Evolutionary conservation across 2,113 vertebrate genomes (phyloP).

Genomic region (Cnemophilus loriae): DNA sequence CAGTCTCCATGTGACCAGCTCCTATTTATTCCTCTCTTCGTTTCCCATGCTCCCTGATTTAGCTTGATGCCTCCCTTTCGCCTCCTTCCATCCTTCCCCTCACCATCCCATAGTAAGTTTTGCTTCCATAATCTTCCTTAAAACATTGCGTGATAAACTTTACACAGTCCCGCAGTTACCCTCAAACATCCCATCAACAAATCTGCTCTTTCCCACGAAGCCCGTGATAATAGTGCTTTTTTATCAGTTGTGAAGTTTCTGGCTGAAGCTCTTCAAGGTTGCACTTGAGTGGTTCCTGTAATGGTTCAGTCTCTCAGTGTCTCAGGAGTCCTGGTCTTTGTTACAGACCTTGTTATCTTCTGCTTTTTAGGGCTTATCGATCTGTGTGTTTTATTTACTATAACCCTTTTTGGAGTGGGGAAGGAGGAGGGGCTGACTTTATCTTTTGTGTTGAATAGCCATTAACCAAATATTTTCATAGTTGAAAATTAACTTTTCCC

Average conservation of each 20-base stretch:
- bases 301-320: neutral
- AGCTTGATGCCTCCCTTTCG: neutral
- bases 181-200: neutral
- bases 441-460: neutral
- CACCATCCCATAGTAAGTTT: neutral
- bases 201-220: neutral
- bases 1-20: neutral
- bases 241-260: neutral
- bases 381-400: neutral
- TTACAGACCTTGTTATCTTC: neutral
- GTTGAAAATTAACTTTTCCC: neutral
- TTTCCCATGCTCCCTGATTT: neutral
- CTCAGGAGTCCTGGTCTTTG: neutral
- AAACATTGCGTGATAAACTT: neutral
- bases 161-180: neutral
- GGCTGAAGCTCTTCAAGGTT: neutral
- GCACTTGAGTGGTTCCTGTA: neutral
- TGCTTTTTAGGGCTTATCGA: neutral
- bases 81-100: neutral
- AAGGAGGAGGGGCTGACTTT: rapidly evolving
- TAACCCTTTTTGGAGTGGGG: neutral
- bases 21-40: neutral
- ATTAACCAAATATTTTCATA: neutral
- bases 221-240: neutral
- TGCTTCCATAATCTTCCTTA: neutral